Evolutionary conservation across 2,797 vertebrate genomes (phyloP).

Genomic region (Pelochelys cantorii): DNA sequence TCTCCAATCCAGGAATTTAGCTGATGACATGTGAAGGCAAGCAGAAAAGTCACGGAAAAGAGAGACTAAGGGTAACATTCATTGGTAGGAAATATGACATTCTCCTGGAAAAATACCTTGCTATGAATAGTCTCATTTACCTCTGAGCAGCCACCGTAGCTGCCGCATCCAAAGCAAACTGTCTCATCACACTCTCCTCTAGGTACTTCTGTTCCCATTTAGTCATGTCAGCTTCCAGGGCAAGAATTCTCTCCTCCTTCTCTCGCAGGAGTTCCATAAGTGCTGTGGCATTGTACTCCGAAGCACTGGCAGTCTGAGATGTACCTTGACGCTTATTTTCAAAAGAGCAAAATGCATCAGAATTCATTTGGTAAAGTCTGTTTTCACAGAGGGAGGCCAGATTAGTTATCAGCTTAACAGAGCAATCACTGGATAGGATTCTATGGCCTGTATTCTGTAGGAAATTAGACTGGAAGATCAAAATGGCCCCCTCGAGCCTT

Average conservation of each 20-base stretch:
- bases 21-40: background rate
- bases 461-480: background rate
- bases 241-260: slow-evolving; percentile 96
- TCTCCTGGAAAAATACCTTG: slow-evolving; percentile 43
- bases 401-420: background rate
- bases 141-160: slow-evolving; percentile 96
- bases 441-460: fast-evolving
- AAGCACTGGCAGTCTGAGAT: slow-evolving; percentile 81
- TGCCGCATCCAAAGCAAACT: slow-evolving; percentile 96
- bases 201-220: slow-evolving; percentile 99
- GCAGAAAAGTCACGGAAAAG: background rate
- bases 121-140: slow-evolving; percentile 76
- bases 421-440: background rate
- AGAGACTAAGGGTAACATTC: slow-evolving; percentile 31
- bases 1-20: background rate
- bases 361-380: background rate
- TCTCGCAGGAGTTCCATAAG: slow-evolving; percentile 97
- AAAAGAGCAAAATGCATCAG: background rate
- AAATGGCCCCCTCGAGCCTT: background rate
- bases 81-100: slow-evolving; percentile 31
- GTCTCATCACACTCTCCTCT: slow-evolving; percentile 98
- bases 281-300: slow-evolving; percentile 89
- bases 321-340: slow-evolving; percentile 89
- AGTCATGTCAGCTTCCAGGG: slow-evolving; percentile 98
- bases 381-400: background rate